Evolutionary conservation across 1,140 invertebrate genomes (phyloP), one percentile per base, ranked within the genome.

Genomic region (Drosophila teissieri): DNA sequence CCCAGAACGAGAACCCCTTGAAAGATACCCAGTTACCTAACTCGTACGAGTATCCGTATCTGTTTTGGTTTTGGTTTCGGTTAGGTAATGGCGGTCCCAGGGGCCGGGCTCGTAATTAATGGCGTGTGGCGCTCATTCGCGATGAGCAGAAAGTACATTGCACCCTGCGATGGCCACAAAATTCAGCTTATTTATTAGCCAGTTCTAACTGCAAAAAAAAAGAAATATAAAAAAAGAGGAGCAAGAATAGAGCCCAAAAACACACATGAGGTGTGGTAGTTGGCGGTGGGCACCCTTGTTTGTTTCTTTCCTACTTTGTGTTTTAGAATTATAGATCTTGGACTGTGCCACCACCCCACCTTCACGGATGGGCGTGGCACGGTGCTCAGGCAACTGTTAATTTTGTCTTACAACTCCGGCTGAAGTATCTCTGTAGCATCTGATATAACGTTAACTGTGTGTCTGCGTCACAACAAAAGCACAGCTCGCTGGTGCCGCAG

Each of bases 301-400:
- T 78, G 55, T 65, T 54, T 51, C 37, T 61, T 56, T 74, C 58
- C 42, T 31, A 7, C 7, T 8, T 48, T 72, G 3, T 51, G 57
- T 49, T 61, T 64, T 81, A 88, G 88, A 88, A 88, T 88, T 88
- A 88, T 88, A 89, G 70, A 72, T 80, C 83, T 74, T 76, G 42
- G 36, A 4, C 44, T n/a, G 48, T 36, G 7, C 57, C 44, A 11
- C 57, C 44, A 65, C 51, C 39, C 51, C 67, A 40, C 51, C 62
- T 72, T 76, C 60, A 15, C 10, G 42, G 48, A 27, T 72, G 80
- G 76, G 76, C 80, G 76, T 89, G 80, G 68, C 55, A 52, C 40
- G 75, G 62, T 88, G 84, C 55, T 84, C 84, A 89, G 64, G 84
- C 84, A 89, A 89, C 84, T 89, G 84, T 89, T 89, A 89, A 89